Evolutionary conservation across 2,888 invertebrate species (phyloP).

Genomic region (Agonopterix arenella): DNA sequence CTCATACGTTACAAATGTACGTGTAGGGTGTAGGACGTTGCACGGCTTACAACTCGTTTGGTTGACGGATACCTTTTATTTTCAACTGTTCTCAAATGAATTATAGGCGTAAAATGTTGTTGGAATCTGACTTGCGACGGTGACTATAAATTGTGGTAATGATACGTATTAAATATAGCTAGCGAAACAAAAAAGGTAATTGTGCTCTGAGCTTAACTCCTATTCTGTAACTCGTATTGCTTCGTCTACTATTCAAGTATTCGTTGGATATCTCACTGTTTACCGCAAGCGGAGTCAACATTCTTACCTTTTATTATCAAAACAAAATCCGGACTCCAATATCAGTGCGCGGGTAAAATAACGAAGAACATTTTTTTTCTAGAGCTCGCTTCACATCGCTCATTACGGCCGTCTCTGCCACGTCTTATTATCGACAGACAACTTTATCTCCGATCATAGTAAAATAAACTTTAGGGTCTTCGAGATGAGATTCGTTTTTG

Average conservation of each 20-base stretch:
- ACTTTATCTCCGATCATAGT: slow-evolving; percentile 9
- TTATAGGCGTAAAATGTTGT: slow-evolving; percentile 59
- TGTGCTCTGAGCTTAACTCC: slow-evolving; percentile 14
- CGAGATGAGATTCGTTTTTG: slow-evolving; percentile 22
- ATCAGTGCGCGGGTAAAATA: slow-evolving; percentile 42
- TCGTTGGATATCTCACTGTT: slow-evolving; percentile 2
- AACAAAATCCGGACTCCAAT: slow-evolving; percentile 28
- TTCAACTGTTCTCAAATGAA: slow-evolving; percentile 56
- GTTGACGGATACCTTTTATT: slow-evolving; percentile 43
- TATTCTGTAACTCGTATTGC: neutral
- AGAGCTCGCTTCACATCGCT: slow-evolving; percentile 40
- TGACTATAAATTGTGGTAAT: slow-evolving; percentile 59
- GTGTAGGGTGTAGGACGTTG: slow-evolving; percentile 48
- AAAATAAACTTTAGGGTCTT: slow-evolving; percentile 25
- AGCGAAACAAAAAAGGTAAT: slow-evolving; percentile 38
- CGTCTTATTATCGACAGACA: slow-evolving; percentile 48
- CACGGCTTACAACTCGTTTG: slow-evolving; percentile 32
- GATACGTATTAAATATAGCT: slow-evolving; percentile 27
- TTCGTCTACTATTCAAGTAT: neutral
- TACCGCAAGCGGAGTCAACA: neutral
- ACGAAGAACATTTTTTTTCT: slow-evolving; percentile 39
- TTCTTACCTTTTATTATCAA: slow-evolving; percentile 19
- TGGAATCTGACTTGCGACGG: slow-evolving; percentile 48
- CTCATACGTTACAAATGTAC: slow-evolving; percentile 64
- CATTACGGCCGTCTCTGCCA: slow-evolving; percentile 46